phyloP scores from a whole-genome alignment of 1,140 invertebrate genomes.

The Patella vulgata region DNA sequence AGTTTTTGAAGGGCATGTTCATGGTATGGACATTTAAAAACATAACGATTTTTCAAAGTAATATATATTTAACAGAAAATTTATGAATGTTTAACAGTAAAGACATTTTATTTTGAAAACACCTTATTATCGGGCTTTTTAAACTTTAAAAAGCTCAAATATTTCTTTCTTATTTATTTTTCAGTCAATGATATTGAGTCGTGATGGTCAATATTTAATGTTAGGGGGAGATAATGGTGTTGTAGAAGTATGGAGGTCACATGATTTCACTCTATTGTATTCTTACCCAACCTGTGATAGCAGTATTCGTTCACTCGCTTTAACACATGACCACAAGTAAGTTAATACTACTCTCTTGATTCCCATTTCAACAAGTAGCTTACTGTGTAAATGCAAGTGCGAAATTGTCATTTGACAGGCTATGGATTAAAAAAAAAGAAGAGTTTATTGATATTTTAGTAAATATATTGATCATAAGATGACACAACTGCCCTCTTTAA shows the following conservation, averaged over 20 bases:
- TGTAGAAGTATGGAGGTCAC: slow-evolving; percentile 97
- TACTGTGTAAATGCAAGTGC: too few relatives aligned
- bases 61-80: neutral
- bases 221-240: slow-evolving; percentile 96
- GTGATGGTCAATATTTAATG: slow-evolving; percentile 95
- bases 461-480: too few relatives aligned
- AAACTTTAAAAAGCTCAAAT: too few relatives aligned
- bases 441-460: too few relatives aligned
- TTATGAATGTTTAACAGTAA: neutral
- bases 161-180: slow-evolving; percentile 54
- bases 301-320: slow-evolving; percentile 88
- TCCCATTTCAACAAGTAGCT: too few relatives aligned
- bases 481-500: too few relatives aligned
- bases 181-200: slow-evolving; percentile 91
- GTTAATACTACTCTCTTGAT: slow-evolving; percentile 53
- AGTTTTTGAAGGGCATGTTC: slow-evolving; percentile 32
- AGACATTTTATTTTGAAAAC: too few relatives aligned
- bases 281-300: slow-evolving; percentile 97
- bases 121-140: too few relatives aligned
- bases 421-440: too few relatives aligned
- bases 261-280: slow-evolving; percentile 95
- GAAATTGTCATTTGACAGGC: too few relatives aligned
- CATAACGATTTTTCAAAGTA: neutral
- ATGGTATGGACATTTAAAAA: neutral
- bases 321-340: slow-evolving; percentile 98